Conservation (phyloP, 2,797 vertebrate species). For the Sebastolobus alascanus region DNA sequence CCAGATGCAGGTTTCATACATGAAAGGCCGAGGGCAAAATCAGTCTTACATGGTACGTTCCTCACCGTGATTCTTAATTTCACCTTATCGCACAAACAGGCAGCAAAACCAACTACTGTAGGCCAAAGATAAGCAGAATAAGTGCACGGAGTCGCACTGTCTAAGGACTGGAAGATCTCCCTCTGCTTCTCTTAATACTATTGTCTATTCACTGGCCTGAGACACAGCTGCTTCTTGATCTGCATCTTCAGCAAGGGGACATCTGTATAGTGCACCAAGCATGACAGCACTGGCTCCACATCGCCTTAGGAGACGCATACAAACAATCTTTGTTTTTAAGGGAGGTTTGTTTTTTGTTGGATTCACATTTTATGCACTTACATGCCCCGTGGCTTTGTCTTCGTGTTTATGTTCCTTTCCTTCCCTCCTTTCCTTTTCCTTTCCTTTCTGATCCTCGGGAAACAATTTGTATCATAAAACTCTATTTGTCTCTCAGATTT, state of each 20-base stretch:
- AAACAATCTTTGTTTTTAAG: conserved; percentile 27
- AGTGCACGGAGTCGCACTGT: not conserved
- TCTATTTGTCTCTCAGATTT: conserved; percentile 28
- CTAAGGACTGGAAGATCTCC: conserved; percentile 31
- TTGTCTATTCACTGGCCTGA: conserved; percentile 45
- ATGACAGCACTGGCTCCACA: conserved; percentile 55
- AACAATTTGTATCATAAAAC: conserved; percentile 37
- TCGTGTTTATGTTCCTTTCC: conserved; percentile 7
- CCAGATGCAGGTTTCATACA: conserved; percentile 2
- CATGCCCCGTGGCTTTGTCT: conserved; percentile 45
- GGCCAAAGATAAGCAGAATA: conserved; percentile 38
- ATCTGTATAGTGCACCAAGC: conserved; percentile 59
- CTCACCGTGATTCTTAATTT: not conserved
- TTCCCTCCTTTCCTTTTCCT: not conserved
- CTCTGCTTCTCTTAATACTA: conserved; percentile 32
- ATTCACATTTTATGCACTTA: conserved; percentile 57
- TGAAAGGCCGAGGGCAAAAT: conserved; percentile 1
- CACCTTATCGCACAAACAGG: conserved; percentile 17
- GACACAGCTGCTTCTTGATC: conserved; percentile 67
- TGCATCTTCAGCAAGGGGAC: conserved; percentile 64
- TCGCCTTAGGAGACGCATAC: conserved; percentile 53
- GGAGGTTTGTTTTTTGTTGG: conserved; percentile 40
- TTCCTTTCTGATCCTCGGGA: conserved; percentile 13
- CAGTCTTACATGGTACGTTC: not conserved
- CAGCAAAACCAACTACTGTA: conserved; percentile 11